Conservation (phyloP, 1,140 invertebrate species). For the Bombus balteatus region DNA sequence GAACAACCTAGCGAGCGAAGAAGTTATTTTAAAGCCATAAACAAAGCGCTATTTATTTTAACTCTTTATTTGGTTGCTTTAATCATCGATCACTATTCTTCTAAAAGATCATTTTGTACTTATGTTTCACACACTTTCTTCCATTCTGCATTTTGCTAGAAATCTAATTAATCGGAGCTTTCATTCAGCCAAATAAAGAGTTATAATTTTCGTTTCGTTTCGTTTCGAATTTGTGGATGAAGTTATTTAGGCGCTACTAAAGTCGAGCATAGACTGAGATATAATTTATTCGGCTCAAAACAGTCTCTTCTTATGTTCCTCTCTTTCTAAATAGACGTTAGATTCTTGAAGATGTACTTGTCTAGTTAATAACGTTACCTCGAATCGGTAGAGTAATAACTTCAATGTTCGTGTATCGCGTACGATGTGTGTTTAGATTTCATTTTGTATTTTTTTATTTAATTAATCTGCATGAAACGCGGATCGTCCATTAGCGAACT, state of each 20-base stretch:
- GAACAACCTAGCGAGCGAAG: slow-evolving; percentile 73
- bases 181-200: slow-evolving; percentile 7
- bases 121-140: not conserved
- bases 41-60: slow-evolving; percentile 14
- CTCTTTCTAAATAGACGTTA: slow-evolving; percentile 37
- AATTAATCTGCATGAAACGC: slow-evolving; percentile 5
- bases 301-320: slow-evolving; percentile 50
- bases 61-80: slow-evolving; percentile 24
- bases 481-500: no score
- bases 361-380: slow-evolving; percentile 36
- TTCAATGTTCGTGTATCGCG: slow-evolving; percentile 19
- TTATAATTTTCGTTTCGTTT: not conserved
- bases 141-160: no score
- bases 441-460: not conserved
- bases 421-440: slow-evolving; percentile 4
- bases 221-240: not conserved
- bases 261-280: slow-evolving; percentile 46
- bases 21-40: slow-evolving; percentile 75
- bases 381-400: slow-evolving; percentile 36
- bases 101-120: not conserved
- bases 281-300: slow-evolving; percentile 56
- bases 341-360: slow-evolving; percentile 25
- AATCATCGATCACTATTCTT: not conserved
- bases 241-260: slow-evolving; percentile 3
- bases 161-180: no score